Evolutionary conservation across 2,888 invertebrate genomes (phyloP), one percentile per base, ranked within the genome.

Genomic region (Gibbula magus): DNA sequence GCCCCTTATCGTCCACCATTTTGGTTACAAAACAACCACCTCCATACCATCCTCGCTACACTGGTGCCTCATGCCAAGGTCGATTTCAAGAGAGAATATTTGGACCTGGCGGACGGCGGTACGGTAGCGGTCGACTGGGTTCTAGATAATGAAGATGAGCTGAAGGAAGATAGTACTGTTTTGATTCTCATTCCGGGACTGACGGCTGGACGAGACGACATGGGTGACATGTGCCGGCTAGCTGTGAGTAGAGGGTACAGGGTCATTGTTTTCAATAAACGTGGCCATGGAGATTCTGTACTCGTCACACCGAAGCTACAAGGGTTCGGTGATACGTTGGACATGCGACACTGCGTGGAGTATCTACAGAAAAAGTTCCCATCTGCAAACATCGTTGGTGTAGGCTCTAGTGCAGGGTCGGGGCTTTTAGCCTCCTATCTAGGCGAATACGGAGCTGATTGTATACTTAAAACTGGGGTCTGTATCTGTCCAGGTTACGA

Each of bases 91-190:
- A 75, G 88, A 18, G 82, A 87, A 75, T 83, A 80, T 61, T 45
- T 88, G 16, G 79, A 85, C 52, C 75, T 88, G 81, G 81, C 78
- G 18, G 88, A 88, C 70, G 67, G 79, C 10, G 88, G 88, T 16
- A 29, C 83, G 0, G 79, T 88, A 16, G 85, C 85, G 0, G 74
- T 88, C 29, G 88, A 88, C 80, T 88, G 88, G 88, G 80, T 80
- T 0, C 74, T 79, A 8, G 79, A 76, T 10, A 54, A 61, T 13
- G n/a, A 25, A 8, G 25, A 32, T 25, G 16, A 0, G 39, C 77
- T 20, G 16, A 20, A 2, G 61, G 78, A 18, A 20, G 22, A 53
- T 13, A 81, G 77, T 45, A 81, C 85, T 2, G 70, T 88, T 16
- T n/a, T 88, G 7, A 53, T 88, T 7, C 32, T 88, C 3, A 20